Conservation (phyloP, 2,888 invertebrate species). For the Monochamus alternatus region DNA sequence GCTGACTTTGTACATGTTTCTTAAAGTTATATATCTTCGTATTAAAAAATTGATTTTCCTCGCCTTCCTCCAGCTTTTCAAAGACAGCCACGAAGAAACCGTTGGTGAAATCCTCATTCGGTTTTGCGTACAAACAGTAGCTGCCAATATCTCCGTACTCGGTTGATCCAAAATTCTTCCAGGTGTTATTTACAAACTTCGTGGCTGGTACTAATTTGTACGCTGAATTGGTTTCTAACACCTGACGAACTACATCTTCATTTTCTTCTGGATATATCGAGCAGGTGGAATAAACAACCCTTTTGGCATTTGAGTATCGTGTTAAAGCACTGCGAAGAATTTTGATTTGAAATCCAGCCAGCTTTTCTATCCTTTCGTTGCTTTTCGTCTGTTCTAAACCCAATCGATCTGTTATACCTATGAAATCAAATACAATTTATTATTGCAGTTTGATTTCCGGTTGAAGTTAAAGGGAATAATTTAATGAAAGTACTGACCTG, state of each 20-base stretch:
- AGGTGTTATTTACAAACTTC: conserved; percentile 76
- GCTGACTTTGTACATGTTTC: conserved; percentile 53
- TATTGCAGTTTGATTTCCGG: not conserved
- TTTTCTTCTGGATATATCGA: conserved; percentile 93
- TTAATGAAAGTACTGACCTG: conserved; percentile 76
- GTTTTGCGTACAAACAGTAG: conserved; percentile 85
- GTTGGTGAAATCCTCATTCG: conserved; percentile 86
- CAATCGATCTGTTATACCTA: conserved; percentile 77
- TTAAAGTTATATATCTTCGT: conserved; percentile 53
- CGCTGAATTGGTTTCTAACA: conserved; percentile 74
- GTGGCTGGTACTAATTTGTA: conserved; percentile 79
- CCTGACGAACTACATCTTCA: conserved; percentile 88
- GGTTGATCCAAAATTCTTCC: conserved; percentile 80
- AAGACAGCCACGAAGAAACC: conserved; percentile 97
- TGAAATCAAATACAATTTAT: conserved; percentile 44
- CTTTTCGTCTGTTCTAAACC: conserved; percentile 60
- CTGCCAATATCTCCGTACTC: conserved; percentile 80
- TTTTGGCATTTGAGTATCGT: conserved; percentile 86
- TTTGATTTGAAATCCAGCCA: conserved; percentile 86
- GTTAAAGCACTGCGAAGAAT: conserved; percentile 90
- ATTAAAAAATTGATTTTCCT: conserved; percentile 63
- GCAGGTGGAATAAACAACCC: conserved; percentile 97
- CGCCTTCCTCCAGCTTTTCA: conserved; percentile 75
- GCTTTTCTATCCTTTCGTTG: conserved; percentile 75
- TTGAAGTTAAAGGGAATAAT: not conserved